These are phyloP conservation scores for Enteromius radiatus DNA, from an alignment of 2,797 vertebrate species.

Conservation along the genomic window DNA sequence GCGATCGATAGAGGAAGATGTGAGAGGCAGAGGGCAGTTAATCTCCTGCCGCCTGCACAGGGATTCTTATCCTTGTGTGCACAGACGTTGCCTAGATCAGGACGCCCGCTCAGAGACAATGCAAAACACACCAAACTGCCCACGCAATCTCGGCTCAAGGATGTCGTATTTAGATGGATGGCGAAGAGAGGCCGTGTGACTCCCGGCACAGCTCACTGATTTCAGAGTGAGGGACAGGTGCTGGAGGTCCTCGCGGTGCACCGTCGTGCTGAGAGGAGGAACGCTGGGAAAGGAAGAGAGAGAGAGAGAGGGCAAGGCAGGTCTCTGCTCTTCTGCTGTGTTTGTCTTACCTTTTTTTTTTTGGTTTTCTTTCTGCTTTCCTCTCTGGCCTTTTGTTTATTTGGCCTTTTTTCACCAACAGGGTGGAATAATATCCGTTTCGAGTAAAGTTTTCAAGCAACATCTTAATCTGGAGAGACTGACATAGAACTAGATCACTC, in stretches of 20 bases:
- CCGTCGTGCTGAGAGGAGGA: constrained; percentile 51
- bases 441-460: background rate
- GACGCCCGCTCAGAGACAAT: constrained; percentile 31
- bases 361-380: constrained; percentile 5
- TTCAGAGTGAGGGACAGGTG: constrained; percentile 58
- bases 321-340: constrained; percentile 51
- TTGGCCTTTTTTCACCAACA: background rate
- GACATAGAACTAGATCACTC: background rate
- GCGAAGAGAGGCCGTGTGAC: constrained; percentile 21
- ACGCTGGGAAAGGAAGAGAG: constrained; percentile 49
- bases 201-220: constrained; percentile 44
- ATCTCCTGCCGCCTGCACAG: constrained; percentile 38
- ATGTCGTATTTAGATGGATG: constrained; percentile 49
- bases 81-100: constrained; percentile 51
- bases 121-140: constrained; percentile 38
- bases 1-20: constrained; percentile 55
- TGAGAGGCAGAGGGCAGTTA: constrained; percentile 38
- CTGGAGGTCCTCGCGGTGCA: constrained; percentile 55
- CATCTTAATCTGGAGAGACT: background rate
- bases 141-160: constrained; percentile 35
- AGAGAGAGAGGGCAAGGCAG: constrained; percentile 37
- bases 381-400: background rate
- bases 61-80: constrained; percentile 49
- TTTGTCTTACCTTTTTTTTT: constrained; percentile 43
- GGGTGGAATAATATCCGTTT: background rate